Conservation (phyloP, 2,888 invertebrate genomes). For the Rhagonycha lutea region DNA sequence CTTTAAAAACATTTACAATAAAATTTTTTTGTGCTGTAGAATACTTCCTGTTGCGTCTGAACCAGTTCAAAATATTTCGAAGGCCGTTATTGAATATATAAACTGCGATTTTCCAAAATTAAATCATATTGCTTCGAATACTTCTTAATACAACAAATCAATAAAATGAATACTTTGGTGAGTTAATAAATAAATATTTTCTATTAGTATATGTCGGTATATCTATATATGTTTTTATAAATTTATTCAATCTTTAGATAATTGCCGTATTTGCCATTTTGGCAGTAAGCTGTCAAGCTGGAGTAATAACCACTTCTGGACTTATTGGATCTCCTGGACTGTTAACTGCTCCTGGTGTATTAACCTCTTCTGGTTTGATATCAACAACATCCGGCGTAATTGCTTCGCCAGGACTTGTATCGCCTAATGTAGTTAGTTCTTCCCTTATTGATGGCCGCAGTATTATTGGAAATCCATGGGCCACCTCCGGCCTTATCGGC, state of each 20-base stretch:
- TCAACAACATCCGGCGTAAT: background rate
- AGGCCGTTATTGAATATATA: background rate
- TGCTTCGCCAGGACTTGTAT: background rate
- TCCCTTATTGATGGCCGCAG: background rate
- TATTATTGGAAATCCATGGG: background rate
- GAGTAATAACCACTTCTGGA: background rate
- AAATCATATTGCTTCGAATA: background rate
- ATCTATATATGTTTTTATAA: background rate
- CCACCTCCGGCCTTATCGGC: background rate
- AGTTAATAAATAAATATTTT: background rate
- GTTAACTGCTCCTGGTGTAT: background rate
- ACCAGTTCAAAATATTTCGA: background rate
- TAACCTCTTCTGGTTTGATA: background rate
- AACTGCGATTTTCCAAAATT: background rate
- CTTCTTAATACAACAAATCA: background rate
- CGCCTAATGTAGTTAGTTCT: background rate
- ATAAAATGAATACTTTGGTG: background rate
- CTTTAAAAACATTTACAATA: background rate
- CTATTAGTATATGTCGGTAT: background rate
- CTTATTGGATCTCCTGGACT: background rate
- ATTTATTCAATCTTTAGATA: background rate
- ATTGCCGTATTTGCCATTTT: background rate
- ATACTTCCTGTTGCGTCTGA: background rate
- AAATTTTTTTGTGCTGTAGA: background rate
- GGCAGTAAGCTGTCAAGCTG: background rate